A percentile compares a stretch with the other conserved stretches of the same genome.
These are phyloP conservation scores for Galerucella nymphaeae DNA, from an alignment of 2,888 invertebrate species.

Conservation along the genomic window DNA sequence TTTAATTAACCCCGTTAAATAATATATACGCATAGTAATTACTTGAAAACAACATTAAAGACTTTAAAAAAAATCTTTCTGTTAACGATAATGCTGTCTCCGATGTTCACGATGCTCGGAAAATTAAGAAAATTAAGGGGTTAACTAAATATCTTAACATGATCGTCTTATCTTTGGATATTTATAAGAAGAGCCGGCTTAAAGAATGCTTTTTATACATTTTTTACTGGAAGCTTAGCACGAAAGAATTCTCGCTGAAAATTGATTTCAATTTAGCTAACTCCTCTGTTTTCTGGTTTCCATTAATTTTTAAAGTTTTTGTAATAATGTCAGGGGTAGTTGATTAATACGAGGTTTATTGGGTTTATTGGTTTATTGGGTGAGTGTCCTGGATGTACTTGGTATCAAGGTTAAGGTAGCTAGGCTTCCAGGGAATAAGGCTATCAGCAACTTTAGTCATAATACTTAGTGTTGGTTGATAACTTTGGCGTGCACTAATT, in stretches of 20 bases:
- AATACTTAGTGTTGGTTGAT: too few species aligned
- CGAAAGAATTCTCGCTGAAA: constrained; percentile 2
- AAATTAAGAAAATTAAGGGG: constrained; percentile 24
- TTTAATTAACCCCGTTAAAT: too few species aligned
- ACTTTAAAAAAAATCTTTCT: background rate
- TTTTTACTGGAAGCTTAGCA: constrained; percentile 13
- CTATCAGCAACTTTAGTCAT: too few species aligned
- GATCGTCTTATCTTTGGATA: constrained; percentile 20
- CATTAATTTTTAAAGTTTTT: constrained; percentile 19
- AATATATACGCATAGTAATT: too few species aligned
- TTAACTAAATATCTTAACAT: constrained; percentile 19
- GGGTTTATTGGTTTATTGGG: too few species aligned
- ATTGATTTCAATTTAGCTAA: constrained; percentile 24
- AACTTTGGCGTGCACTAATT: too few species aligned
- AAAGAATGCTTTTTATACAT: background rate
- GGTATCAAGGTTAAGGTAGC: too few species aligned
- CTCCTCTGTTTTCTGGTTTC: constrained; percentile 8
- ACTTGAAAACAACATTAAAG: too few species aligned
- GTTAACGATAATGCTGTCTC: constrained; percentile 1
- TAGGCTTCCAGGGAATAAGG: too few species aligned
- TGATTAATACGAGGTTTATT: constrained; percentile 8
- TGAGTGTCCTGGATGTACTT: too few species aligned
- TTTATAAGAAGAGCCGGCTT: constrained; percentile 19
- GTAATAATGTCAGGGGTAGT: background rate
- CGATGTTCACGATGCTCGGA: background rate